Evolutionary conservation across 2,888 invertebrate species (phyloP).

Genomic region (Tenthredo livida): DNA sequence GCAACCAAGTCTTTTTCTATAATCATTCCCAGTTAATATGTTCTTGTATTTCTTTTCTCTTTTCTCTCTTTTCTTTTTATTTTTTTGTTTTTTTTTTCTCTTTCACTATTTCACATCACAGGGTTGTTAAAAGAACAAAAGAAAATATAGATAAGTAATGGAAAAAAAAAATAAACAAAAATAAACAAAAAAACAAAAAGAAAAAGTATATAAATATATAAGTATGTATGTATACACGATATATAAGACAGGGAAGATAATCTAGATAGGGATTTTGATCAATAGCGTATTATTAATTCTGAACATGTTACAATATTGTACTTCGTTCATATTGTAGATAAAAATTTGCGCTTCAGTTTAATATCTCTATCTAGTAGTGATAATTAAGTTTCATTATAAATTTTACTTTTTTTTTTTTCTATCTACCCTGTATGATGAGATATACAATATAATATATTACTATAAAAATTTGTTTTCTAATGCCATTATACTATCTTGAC

Average conservation of each 20-base stretch:
- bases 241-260: slow-evolving; percentile 53
- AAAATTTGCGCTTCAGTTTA: background rate
- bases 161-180: slow-evolving; percentile 37
- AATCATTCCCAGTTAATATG: slow-evolving; percentile 69
- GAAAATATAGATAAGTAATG: slow-evolving; percentile 53
- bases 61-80: background rate
- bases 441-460: background rate
- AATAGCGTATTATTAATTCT: slow-evolving; percentile 57
- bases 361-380: slow-evolving; percentile 49
- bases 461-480: slow-evolving; percentile 24
- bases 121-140: slow-evolving; percentile 47
- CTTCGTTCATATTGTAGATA: slow-evolving; percentile 47
- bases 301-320: slow-evolving; percentile 42
- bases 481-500: slow-evolving; percentile 14
- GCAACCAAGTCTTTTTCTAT: slow-evolving; percentile 59
- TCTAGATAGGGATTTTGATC: slow-evolving; percentile 65
- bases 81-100: slow-evolving; percentile 11
- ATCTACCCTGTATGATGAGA: slow-evolving; percentile 22
- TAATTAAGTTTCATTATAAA: slow-evolving; percentile 27
- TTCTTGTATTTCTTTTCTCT: slow-evolving; percentile 55
- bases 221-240: slow-evolving; percentile 43
- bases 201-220: slow-evolving; percentile 47
- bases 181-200: slow-evolving; percentile 49
- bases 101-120: slow-evolving; percentile 10
- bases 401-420: slow-evolving; percentile 17